phyloP scores from a whole-genome alignment of 2,888 invertebrate species.

The Cremastinae sp. region DNA sequence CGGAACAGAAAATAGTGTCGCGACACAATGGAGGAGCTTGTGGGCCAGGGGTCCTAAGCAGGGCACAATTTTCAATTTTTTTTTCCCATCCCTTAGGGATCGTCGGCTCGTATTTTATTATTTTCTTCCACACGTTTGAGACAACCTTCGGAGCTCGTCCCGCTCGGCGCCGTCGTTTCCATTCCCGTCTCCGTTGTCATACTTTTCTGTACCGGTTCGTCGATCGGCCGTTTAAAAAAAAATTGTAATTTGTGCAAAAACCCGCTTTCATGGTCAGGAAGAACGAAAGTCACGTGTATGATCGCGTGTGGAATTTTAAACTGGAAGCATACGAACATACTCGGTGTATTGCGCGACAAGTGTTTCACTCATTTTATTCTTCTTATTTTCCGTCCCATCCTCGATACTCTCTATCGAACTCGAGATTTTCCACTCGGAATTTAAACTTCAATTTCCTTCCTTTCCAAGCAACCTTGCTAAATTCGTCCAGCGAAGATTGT shows the following conservation, averaged over 20 bases:
- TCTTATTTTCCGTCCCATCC: slow-evolving; percentile 9
- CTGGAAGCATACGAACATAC: slow-evolving; percentile 61
- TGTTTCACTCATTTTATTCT: slow-evolving; percentile 1
- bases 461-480: slow-evolving; percentile 25
- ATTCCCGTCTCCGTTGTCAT: not conserved
- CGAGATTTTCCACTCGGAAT: not conserved
- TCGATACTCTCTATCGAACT: slow-evolving; percentile 14
- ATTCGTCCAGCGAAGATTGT: slow-evolving; percentile 54
- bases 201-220: not conserved
- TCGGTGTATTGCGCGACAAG: slow-evolving; percentile 54
- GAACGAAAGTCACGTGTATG: slow-evolving; percentile 60
- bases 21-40: no score
- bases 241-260: slow-evolving; percentile 53
- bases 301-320: slow-evolving; percentile 61
- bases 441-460: not conserved
- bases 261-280: slow-evolving; percentile 51
- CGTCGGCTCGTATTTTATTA: no score
- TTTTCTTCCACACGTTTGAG: no score
- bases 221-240: slow-evolving; percentile 30
- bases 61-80: no score
- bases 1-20: no score
- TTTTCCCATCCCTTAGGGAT: no score
- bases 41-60: no score
- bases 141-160: slow-evolving; percentile 4
- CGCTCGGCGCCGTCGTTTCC: not conserved